Evolutionary conservation across 2,888 invertebrate genomes (phyloP).

Genomic region (Minunthozetes semirufus): DNA sequence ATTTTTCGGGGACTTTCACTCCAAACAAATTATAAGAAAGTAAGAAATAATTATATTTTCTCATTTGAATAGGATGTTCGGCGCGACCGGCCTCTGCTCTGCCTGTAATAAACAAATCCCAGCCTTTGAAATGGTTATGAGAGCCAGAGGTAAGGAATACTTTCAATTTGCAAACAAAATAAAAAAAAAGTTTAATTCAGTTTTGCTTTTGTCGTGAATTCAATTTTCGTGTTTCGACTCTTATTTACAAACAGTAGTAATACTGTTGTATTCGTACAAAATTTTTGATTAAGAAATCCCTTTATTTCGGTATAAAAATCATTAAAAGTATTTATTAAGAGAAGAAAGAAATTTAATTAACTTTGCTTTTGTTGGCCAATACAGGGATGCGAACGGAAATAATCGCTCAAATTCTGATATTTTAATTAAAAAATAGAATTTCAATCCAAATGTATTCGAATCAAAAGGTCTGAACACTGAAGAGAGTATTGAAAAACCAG

Average conservation of each 20-base stretch:
- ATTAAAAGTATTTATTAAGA: not conserved
- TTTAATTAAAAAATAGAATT: not conserved
- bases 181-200: not conserved
- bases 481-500: too few species aligned
- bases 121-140: conserved; percentile 92
- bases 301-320: too few species aligned
- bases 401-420: conserved; percentile 24
- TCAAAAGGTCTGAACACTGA: too few species aligned
- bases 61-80: conserved; percentile 41
- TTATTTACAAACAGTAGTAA: not conserved
- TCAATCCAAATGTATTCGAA: not conserved
- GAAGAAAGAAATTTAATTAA: conserved; percentile 9
- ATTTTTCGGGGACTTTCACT: too few species aligned
- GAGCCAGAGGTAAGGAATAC: conserved; percentile 59
- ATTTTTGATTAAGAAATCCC: too few species aligned
- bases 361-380: conserved; percentile 9
- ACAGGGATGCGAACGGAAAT: conserved; percentile 5
- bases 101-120: conserved; percentile 88
- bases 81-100: conserved; percentile 57
- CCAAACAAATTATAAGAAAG: not conserved
- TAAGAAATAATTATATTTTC: not conserved
- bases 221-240: not conserved
- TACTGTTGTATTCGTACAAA: not conserved
- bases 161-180: not conserved
- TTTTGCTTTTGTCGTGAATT: too few species aligned